Conservation (phyloP, 2,888 invertebrate genomes). For the Troides oblongomaculatus region DNA sequence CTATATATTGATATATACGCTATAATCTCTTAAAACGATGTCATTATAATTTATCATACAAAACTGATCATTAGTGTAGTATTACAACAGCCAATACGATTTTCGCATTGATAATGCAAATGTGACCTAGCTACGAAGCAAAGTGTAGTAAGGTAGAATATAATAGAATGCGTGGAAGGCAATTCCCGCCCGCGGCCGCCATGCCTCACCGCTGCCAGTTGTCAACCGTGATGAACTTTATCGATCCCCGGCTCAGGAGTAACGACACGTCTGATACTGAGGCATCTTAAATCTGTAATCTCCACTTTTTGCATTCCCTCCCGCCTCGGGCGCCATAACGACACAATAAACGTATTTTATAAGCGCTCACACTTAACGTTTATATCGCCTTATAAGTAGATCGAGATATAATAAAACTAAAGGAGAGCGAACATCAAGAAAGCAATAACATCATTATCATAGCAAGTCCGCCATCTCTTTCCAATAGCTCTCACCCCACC, state of each 20-base stretch:
- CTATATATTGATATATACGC: too few relatives aligned
- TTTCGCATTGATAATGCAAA: not conserved
- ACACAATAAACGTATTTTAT: conserved; percentile 78
- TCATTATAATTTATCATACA: too few relatives aligned
- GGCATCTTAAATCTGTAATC: conserved; percentile 71
- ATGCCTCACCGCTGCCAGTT: conserved; percentile 42
- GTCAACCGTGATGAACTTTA: conserved; percentile 62
- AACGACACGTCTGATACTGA: conserved; percentile 51
- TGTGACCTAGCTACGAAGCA: not conserved
- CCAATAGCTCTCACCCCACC: conserved; percentile 76
- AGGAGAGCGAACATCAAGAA: conserved; percentile 76
- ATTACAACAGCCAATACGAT: not conserved
- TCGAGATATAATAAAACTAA: conserved; percentile 79
- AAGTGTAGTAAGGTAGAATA: conserved; percentile 10
- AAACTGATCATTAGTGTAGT: not conserved
- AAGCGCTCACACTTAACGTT: conserved; percentile 76
- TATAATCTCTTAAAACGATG: too few relatives aligned
- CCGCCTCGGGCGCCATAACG: conserved; percentile 59
- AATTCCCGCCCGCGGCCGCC: conserved; percentile 20
- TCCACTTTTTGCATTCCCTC: conserved; percentile 72
- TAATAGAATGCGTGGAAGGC: conserved; percentile 22
- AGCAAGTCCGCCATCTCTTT: conserved; percentile 78
- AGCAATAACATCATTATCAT: conserved; percentile 81
- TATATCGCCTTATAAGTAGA: conserved; percentile 79
- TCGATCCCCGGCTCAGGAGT: conserved; percentile 46